A percentile compares a stretch with the other conserved stretches of the same genome.
Conservation (phyloP, 2,113 vertebrate species). For the Pterocles burchelli region DNA sequence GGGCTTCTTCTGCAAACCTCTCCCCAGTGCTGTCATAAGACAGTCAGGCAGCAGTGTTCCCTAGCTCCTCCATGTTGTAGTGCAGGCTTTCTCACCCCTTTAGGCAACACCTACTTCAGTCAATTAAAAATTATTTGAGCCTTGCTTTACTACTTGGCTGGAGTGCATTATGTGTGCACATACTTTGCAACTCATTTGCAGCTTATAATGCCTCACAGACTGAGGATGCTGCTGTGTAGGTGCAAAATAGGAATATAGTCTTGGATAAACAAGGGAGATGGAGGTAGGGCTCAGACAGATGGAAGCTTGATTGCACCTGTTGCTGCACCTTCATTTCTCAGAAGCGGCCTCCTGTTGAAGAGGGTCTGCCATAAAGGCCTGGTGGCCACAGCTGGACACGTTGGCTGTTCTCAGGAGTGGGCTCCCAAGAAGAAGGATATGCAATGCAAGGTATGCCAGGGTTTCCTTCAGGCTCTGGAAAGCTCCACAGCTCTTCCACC, state of each 20-base stretch:
- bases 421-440: not conserved
- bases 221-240: not conserved
- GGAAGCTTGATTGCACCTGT: not conserved
- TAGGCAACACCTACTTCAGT: not conserved
- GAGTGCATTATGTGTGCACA: not conserved
- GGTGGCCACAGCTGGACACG: not conserved
- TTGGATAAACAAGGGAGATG: not conserved
- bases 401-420: not conserved
- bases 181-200: not conserved
- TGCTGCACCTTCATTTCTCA: not conserved
- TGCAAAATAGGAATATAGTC: not conserved
- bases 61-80: fast-evolving
- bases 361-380: not conserved
- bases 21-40: not conserved
- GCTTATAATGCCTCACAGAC: not conserved
- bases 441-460: not conserved
- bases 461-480: not conserved
- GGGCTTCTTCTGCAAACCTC: not conserved
- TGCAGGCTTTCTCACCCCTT: not conserved
- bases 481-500: not conserved
- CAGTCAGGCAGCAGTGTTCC: not conserved
- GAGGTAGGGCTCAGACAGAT: not conserved
- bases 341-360: not conserved
- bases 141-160: not conserved
- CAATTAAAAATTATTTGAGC: not conserved